Conservation (phyloP, 2,888 invertebrate genomes). For the Myopa tessellatipennis region DNA sequence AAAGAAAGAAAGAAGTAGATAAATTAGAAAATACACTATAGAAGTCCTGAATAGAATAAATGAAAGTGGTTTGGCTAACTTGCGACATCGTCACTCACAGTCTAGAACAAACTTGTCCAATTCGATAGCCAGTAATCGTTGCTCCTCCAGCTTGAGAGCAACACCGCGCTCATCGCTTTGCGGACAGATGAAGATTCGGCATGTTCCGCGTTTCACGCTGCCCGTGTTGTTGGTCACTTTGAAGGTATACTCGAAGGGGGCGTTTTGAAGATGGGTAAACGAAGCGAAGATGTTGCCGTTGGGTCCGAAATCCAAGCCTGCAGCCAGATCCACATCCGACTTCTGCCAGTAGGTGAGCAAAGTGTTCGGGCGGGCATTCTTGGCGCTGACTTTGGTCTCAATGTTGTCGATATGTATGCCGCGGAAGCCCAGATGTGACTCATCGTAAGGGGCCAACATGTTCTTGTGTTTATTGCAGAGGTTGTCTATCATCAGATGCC, state of each 20-base stretch:
- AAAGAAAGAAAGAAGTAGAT: constrained; percentile 17
- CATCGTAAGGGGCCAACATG: constrained; percentile 71
- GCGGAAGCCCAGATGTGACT: constrained; percentile 56
- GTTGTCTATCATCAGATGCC: constrained; percentile 83
- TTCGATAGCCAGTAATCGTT: constrained; percentile 74
- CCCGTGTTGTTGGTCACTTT: constrained; percentile 71
- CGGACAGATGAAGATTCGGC: constrained; percentile 76
- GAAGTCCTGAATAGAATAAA: background rate
- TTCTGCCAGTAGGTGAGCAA: constrained; percentile 82
- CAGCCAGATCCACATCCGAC: constrained; percentile 81
- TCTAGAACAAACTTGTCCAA: constrained; percentile 75
- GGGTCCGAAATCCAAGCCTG: constrained; percentile 82
- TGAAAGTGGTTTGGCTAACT: background rate
- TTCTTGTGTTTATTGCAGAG: constrained; percentile 80
- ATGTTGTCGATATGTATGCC: constrained; percentile 50
- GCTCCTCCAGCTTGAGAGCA: constrained; percentile 71
- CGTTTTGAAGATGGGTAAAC: constrained; percentile 82
- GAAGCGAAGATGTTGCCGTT: constrained; percentile 77
- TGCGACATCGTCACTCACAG: constrained; percentile 68
- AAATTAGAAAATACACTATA: too few relatives aligned
- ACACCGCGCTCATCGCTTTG: constrained; percentile 74
- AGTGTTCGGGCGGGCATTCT: constrained; percentile 68
- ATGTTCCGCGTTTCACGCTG: constrained; percentile 70
- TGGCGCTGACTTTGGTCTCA: constrained; percentile 45
- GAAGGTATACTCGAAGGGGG: constrained; percentile 75